Conservation (phyloP, 2,888 invertebrate genomes). For the Nezara viridula region DNA sequence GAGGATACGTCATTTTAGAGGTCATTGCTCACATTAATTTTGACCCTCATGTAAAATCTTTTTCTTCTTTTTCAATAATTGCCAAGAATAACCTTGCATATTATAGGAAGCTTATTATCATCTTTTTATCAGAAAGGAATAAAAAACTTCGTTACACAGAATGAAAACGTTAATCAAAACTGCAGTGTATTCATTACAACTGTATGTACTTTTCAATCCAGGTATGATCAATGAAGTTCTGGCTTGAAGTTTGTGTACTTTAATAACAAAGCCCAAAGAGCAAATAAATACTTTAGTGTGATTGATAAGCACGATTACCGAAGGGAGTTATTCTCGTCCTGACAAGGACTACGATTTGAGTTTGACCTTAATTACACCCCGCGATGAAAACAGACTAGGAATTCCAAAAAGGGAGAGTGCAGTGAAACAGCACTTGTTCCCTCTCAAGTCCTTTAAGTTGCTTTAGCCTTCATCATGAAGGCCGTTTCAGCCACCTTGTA, state of each 20-base stretch:
- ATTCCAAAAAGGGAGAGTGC: background rate
- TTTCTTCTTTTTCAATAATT: background rate
- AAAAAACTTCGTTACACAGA: background rate
- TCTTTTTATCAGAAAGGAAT: background rate
- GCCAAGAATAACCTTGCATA: background rate
- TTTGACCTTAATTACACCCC: background rate
- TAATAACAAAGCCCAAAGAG: background rate
- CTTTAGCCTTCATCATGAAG: background rate
- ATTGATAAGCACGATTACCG: background rate
- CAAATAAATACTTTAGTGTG: background rate
- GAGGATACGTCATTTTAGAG: background rate
- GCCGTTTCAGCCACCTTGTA: background rate
- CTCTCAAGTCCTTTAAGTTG: background rate
- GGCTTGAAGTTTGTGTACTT: background rate
- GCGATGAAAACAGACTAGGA: background rate
- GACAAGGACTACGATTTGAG: background rate
- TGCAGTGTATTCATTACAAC: background rate
- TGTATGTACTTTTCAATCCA: background rate
- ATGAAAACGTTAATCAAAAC: background rate
- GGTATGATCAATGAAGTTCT: background rate
- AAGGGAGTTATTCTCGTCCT: background rate
- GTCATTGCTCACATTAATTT: background rate
- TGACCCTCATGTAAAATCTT: background rate
- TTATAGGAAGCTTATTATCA: background rate
- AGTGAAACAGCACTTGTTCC: background rate